Conservation (phyloP, 2,888 invertebrate species). For the Danaus chrysippus region DNA sequence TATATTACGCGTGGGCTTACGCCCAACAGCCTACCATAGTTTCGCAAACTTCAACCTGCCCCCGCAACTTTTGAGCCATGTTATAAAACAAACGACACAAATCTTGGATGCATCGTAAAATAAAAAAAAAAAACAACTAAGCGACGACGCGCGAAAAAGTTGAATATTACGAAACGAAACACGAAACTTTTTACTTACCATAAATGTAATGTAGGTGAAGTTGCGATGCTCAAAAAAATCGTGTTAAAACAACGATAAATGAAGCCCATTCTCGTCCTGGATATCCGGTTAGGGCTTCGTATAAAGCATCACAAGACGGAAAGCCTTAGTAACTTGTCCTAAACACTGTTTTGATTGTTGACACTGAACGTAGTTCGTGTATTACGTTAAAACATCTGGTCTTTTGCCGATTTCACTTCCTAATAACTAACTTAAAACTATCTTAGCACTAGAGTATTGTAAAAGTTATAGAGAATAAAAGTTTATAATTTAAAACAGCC, state of each 20-base stretch:
- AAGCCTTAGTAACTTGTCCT: constrained; percentile 58
- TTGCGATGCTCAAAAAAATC: constrained; percentile 51
- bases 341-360: constrained; percentile 75
- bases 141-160: constrained; percentile 40
- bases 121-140: constrained; percentile 27
- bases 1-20: constrained; percentile 21
- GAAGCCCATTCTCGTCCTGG: constrained; percentile 66
- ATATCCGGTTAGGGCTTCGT: constrained; percentile 66
- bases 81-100: constrained; percentile 22
- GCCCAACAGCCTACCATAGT: constrained; percentile 16
- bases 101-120: constrained; percentile 21
- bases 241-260: constrained; percentile 52
- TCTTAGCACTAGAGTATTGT: constrained; percentile 29
- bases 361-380: constrained; percentile 70
- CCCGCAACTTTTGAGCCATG: constrained; percentile 13
- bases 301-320: constrained; percentile 66
- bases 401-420: constrained; percentile 63
- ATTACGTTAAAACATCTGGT: constrained; percentile 63
- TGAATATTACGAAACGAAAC: constrained; percentile 67
- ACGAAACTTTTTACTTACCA: constrained; percentile 73
- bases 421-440: constrained; percentile 40
- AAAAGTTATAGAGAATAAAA: constrained; percentile 33
- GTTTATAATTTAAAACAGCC: constrained; percentile 47
- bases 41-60: constrained; percentile 24
- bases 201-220: constrained; percentile 75